Evolutionary conservation across 2,888 invertebrate species (phyloP), one percentile per base, ranked within the genome.

Genomic region (Drosophila pegasa): DNA sequence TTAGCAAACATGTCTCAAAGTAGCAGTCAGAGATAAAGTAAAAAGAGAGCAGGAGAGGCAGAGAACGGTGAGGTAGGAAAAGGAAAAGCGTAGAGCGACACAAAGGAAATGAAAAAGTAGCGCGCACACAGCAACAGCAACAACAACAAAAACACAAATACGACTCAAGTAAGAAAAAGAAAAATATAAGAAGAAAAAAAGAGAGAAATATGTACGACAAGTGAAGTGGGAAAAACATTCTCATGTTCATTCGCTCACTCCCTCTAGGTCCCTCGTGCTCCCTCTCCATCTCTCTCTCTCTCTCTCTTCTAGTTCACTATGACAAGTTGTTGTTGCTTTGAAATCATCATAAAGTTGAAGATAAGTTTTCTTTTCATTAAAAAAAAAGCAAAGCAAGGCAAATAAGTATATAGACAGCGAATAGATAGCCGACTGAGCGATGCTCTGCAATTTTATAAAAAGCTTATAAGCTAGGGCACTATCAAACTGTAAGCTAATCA

Each of bases 341-440:
- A 81, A 88, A 88, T 84, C 87, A 87, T 84, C 89, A 87, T 88
- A 88, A 88, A 84, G 89, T 89, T 84, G 87, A 69, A 87, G 87
- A 75, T 88, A 88, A 85, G 89, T 87, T 85, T 89, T 85, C 87
- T 80, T 84, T 88, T 88, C 85, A 80, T 84, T 87, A 87, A 56
- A 75, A 79, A 62, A 84, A 47, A 18, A 48, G 48, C 27, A 48
- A 61, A 45, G 50, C 31, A 48, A 61, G 35, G 40, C 38, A 55
- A 55, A 33, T 35, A 55, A 16, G 14, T 25, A 18, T 22, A 6
- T 12, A 20, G 8, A 2, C 1, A 8, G 3, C 7, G 20, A 16
- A 2, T 16, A 18, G 18, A 16, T 20, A 14, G 9, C 14, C 33
- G 33, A 35, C 55, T 25, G 9, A 16, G 14, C 14, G 7, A 27